phyloP scores from a whole-genome alignment of 2,113 vertebrate species.

The Piaya cayana region DNA sequence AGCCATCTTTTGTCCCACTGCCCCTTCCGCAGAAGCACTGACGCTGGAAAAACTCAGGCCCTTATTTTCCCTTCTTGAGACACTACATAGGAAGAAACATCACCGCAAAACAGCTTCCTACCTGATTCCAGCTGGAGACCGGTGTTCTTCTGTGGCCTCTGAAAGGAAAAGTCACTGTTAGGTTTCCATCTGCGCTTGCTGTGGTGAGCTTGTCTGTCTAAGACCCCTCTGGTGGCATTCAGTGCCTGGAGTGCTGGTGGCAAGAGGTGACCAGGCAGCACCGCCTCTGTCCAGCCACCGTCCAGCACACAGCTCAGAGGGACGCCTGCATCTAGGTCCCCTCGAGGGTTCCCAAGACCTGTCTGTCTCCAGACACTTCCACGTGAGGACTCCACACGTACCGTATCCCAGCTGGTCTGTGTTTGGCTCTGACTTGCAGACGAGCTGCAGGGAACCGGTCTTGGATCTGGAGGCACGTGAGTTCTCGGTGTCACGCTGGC shows the following conservation, averaged over 20 bases:
- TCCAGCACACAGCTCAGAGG: background rate
- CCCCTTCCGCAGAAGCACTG: background rate
- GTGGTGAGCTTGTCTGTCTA: constrained; percentile 14
- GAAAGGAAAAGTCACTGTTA: constrained; percentile 63
- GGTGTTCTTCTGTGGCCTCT: constrained; percentile 77
- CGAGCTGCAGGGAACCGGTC: constrained; percentile 75
- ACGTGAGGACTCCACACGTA: constrained; percentile 32
- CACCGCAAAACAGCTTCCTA: constrained; percentile 20
- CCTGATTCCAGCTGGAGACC: constrained; percentile 75
- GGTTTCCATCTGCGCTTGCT: background rate
- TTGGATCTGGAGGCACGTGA: constrained; percentile 73
- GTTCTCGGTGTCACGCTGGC: constrained; percentile 72
- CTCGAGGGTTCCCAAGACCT: background rate
- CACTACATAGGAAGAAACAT: background rate
- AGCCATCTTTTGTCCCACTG: background rate
- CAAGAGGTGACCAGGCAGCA: constrained; percentile 5
- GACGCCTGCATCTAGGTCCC: background rate
- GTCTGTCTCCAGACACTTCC: background rate
- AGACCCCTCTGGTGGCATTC: background rate
- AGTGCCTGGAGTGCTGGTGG: background rate
- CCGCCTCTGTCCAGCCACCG: background rate
- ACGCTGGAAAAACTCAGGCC: background rate
- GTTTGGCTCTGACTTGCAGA: constrained; percentile 91
- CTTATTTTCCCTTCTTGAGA: background rate
- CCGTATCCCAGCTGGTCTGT: constrained; percentile 80